Percentiles rank a stretch among this genome's conserved stretches.
phyloP scores from a whole-genome alignment of 2,888 invertebrate species.

The Papilio protenor region DNA sequence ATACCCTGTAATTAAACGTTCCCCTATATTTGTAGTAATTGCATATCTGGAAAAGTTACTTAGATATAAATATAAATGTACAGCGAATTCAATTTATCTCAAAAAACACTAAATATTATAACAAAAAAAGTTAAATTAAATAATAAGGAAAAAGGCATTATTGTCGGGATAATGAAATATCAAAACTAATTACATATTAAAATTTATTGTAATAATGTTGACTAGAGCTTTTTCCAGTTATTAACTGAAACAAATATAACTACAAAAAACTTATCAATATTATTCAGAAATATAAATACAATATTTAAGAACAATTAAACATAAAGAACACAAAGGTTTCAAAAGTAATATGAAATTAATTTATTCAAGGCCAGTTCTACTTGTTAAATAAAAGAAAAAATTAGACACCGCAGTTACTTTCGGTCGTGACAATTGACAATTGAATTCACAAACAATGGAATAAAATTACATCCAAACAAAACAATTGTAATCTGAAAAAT shows the following conservation, averaged over 20 bases:
- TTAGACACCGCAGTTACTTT: background rate
- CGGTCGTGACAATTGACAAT: conserved; percentile 25
- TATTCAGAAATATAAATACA: background rate
- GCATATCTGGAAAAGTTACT: background rate
- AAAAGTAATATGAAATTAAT: conserved; percentile 3
- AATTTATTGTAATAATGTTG: too few species aligned
- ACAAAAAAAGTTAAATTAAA: too few species aligned
- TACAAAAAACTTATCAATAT: background rate
- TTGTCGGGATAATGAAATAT: too few species aligned
- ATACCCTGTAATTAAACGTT: background rate
- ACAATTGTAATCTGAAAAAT: conserved; percentile 21
- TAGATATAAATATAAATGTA: too few species aligned
- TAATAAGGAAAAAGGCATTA: too few species aligned
- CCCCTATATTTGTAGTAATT: background rate
- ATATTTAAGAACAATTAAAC: background rate
- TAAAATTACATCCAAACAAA: conserved; percentile 23
- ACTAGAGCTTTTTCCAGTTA: background rate
- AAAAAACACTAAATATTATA: too few species aligned
- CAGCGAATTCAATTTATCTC: too few species aligned
- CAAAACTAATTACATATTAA: too few species aligned
- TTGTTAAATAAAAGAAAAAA: background rate
- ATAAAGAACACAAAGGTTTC: background rate
- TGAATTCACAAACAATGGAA: conserved; percentile 27
- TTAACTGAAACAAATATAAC: background rate
- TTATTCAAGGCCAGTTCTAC: background rate